Conservation (phyloP, 2,888 invertebrate species). For the Trimorus sp. region DNA sequence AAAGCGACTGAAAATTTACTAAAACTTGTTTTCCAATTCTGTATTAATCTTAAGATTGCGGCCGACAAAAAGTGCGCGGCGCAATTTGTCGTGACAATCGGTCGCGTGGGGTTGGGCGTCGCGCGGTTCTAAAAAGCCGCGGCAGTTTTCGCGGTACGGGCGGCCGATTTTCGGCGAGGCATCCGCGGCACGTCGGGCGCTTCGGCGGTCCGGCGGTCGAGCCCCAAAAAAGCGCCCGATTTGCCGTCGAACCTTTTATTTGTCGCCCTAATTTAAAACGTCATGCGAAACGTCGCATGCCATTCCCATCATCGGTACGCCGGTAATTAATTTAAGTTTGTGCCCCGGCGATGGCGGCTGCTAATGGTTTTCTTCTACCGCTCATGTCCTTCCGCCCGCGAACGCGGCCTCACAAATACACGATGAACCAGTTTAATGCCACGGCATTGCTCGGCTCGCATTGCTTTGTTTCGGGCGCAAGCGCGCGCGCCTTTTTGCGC, state of each 20-base stretch:
- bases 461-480: conserved; percentile 54
- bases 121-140: conserved; percentile 74
- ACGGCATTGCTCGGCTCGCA: conserved; percentile 56
- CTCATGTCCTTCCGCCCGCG: conserved; percentile 62
- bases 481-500: conserved; percentile 48
- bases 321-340: conserved; percentile 81
- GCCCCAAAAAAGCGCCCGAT: conserved; percentile 43
- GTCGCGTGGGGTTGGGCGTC: conserved; percentile 26
- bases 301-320: conserved; percentile 69
- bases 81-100: no score
- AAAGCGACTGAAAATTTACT: no score
- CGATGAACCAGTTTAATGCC: conserved; percentile 65
- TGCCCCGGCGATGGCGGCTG: conserved; percentile 70
- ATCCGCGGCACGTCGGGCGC: conserved; percentile 40
- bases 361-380: conserved; percentile 69
- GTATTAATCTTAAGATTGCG: no score
- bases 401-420: conserved; percentile 61
- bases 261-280: conserved; percentile 71
- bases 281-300: conserved; percentile 64
- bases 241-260: conserved; percentile 64
- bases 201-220: conserved; percentile 24
- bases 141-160: conserved; percentile 74
- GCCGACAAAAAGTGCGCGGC: no score
- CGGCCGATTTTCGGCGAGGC: conserved; percentile 54
- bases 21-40: no score